Evolutionary conservation across 1,140 invertebrate species (phyloP).

Genomic region (Hylyphantes graminicola): DNA sequence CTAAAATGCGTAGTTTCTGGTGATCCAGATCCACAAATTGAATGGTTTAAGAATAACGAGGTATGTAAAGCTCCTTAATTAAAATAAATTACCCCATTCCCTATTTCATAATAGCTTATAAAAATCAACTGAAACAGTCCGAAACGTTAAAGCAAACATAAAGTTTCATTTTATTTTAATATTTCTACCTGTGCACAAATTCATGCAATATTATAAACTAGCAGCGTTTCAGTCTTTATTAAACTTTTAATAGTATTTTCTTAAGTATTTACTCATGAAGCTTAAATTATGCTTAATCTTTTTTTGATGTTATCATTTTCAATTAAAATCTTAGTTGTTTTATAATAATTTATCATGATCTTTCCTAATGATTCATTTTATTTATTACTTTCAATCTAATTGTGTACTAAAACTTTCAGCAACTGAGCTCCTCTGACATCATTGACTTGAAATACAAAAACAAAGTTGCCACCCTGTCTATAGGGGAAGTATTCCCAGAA

Average conservation of each 20-base stretch:
- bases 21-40: slow-evolving; percentile 87
- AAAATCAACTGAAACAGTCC: neutral
- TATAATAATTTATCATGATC: too few species aligned
- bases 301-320: too few species aligned
- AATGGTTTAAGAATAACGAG: slow-evolving; percentile 86
- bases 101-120: neutral
- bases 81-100: neutral
- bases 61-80: neutral
- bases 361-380: neutral
- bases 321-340: too few species aligned
- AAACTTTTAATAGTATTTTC: too few species aligned
- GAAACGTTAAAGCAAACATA: neutral
- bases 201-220: neutral
- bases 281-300: too few species aligned
- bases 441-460: slow-evolving; percentile 92
- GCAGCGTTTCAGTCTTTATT: neutral
- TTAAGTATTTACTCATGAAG: too few species aligned
- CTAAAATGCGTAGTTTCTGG: slow-evolving; percentile 85
- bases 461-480: slow-evolving; percentile 84
- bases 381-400: neutral
- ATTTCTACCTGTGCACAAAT: neutral
- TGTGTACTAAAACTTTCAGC: slow-evolving; percentile 65
- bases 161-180: neutral
- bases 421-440: slow-evolving; percentile 82
- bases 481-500: slow-evolving; percentile 92